phyloP scores from a whole-genome alignment of 2,797 vertebrate species.

The Falco novaeseelandiae region DNA sequence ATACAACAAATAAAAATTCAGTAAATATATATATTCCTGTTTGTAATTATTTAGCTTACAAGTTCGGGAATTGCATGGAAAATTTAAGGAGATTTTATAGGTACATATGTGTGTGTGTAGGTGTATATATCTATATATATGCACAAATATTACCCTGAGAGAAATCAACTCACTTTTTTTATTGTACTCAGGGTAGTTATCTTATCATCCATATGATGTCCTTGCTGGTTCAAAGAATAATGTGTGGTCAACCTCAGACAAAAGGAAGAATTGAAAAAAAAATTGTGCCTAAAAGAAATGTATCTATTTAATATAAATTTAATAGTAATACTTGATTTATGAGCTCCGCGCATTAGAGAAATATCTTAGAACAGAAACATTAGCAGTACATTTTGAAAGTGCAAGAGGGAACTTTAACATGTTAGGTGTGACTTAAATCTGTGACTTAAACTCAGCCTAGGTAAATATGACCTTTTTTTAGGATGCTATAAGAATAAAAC shows the following conservation, averaged over 20 bases:
- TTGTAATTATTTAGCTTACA: not conserved
- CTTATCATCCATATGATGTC: not conserved
- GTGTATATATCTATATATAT: too few species aligned
- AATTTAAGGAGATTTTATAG: not conserved
- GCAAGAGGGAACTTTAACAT: not conserved
- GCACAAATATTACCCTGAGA: not conserved
- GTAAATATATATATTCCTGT: not conserved
- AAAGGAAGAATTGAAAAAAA: not conserved
- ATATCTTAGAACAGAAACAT: not conserved
- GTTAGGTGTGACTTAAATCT: not conserved
- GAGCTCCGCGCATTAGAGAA: not conserved
- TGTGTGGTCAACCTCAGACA: not conserved
- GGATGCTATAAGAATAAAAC: not conserved
- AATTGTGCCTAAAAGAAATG: not conserved
- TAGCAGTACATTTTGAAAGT: not conserved
- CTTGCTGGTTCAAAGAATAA: not conserved
- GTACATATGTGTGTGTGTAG: fast-evolving
- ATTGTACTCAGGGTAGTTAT: not conserved
- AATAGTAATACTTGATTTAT: not conserved
- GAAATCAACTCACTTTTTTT: not conserved
- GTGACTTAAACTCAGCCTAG: not conserved
- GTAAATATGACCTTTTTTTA: not conserved
- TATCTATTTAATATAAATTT: not conserved
- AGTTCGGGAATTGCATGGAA: not conserved
- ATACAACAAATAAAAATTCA: not conserved